Conservation (phyloP, 2,113 vertebrate species). For the Variabilichromis moorii region DNA sequence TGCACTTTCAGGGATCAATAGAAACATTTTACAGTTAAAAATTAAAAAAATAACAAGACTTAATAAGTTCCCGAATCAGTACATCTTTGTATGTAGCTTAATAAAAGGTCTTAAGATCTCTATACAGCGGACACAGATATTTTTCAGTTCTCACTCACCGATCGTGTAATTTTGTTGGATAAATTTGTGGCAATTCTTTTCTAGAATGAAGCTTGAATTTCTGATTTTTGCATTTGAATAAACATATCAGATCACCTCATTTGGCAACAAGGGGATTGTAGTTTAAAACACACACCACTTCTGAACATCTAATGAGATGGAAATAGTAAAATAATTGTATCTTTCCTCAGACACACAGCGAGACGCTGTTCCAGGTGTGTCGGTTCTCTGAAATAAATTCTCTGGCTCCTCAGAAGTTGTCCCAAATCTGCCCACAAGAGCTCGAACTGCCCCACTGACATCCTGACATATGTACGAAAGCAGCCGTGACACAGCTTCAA, state of each 20-base stretch:
- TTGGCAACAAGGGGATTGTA: background rate
- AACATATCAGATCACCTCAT: background rate
- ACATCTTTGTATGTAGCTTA: background rate
- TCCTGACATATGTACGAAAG: background rate
- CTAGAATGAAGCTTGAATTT: background rate
- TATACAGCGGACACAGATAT: accelerated
- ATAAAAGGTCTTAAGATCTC: background rate
- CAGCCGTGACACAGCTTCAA: background rate
- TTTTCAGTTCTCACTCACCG: background rate
- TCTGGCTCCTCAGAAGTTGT: background rate
- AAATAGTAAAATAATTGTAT: background rate
- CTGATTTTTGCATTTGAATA: background rate
- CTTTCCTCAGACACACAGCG: background rate
- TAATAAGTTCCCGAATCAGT: background rate
- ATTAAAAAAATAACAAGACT: background rate
- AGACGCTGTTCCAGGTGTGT: background rate
- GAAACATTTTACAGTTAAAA: background rate
- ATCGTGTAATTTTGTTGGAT: background rate
- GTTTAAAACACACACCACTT: accelerated
- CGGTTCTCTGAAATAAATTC: background rate
- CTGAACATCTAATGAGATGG: background rate
- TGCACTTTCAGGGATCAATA: background rate
- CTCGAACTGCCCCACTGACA: background rate
- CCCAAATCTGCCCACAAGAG: background rate
- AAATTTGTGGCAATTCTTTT: background rate